A percentile compares a stretch with the other conserved stretches of the same genome.
Evolutionary conservation across 2,888 invertebrate species (phyloP).

Genomic region (Drosophila tripunctata): DNA sequence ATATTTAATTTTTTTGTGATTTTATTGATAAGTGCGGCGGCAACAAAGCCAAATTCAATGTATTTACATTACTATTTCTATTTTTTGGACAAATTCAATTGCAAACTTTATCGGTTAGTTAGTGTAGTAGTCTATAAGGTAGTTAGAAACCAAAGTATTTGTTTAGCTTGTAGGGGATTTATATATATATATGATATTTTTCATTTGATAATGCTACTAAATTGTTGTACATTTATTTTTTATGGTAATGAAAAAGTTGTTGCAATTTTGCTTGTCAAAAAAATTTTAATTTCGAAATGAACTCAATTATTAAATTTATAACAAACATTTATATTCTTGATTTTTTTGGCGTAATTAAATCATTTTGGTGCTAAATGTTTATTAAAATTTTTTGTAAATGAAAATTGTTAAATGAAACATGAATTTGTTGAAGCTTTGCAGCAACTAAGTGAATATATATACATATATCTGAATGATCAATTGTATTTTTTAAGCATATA

Average conservation of each 20-base stretch:
- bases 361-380: constrained; percentile 61
- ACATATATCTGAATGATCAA: constrained; percentile 12
- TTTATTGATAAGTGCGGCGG: constrained; percentile 65
- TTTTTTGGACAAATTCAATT: constrained; percentile 42
- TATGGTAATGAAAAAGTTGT: constrained; percentile 55
- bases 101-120: constrained; percentile 33
- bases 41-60: constrained; percentile 45
- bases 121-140: too few relatives aligned
- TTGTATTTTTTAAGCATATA: constrained; percentile 26
- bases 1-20: constrained; percentile 73
- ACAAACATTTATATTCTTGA: constrained; percentile 20
- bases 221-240: constrained; percentile 32
- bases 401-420: constrained; percentile 20
- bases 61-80: constrained; percentile 24
- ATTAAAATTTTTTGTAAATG: constrained; percentile 23
- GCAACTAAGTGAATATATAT: constrained; percentile 27
- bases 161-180: constrained; percentile 43
- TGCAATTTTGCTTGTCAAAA: constrained; percentile 61
- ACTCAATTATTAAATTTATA: constrained; percentile 21
- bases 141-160: constrained; percentile 74
- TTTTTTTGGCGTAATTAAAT: constrained; percentile 59
- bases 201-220: constrained; percentile 22
- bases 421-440: constrained; percentile 46
- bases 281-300: constrained; percentile 33
- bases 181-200: constrained; percentile 6